Percentiles rank a stretch among this genome's conserved stretches.
Evolutionary conservation across 30 jellyfish, hydroid and myxozoan genomes (phyloP).

Genomic region (Turritopsis rubra): DNA sequence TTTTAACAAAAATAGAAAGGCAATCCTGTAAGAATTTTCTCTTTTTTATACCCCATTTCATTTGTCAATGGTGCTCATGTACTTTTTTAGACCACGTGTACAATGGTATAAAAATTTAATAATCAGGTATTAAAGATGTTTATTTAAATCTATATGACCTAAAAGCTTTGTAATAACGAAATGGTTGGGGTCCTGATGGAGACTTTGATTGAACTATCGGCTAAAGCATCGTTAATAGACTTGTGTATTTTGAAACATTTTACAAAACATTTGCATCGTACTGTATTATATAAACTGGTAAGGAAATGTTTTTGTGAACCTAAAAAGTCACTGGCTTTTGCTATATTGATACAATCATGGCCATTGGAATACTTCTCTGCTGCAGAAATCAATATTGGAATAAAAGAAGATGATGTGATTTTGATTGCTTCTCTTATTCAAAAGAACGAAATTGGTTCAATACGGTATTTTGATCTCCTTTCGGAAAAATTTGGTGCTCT

Average conservation of each 20-base stretch:
- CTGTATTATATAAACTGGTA: slow-evolving; percentile 8
- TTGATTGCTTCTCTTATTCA: slow-evolving; percentile 25
- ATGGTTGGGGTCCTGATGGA: neutral
- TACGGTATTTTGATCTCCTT: slow-evolving; percentile 3
- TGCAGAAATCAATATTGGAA: slow-evolving; percentile 1
- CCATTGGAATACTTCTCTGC: slow-evolving; percentile 16
- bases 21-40: no score
- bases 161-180: no score
- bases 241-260: neutral
- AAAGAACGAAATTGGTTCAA: slow-evolving; percentile 11
- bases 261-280: neutral
- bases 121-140: no score
- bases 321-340: slow-evolving; percentile 6
- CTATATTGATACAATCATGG: slow-evolving; percentile 7
- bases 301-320: neutral
- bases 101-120: no score
- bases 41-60: no score
- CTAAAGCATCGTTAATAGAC: neutral
- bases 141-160: no score
- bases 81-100: no score
- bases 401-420: slow-evolving; percentile 28
- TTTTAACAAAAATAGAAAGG: no score
- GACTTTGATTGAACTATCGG: neutral
- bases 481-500: slow-evolving; percentile 14
- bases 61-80: no score